Conservation (phyloP, 2,113 vertebrate genomes). For the Trochalopteron elliotii region DNA sequence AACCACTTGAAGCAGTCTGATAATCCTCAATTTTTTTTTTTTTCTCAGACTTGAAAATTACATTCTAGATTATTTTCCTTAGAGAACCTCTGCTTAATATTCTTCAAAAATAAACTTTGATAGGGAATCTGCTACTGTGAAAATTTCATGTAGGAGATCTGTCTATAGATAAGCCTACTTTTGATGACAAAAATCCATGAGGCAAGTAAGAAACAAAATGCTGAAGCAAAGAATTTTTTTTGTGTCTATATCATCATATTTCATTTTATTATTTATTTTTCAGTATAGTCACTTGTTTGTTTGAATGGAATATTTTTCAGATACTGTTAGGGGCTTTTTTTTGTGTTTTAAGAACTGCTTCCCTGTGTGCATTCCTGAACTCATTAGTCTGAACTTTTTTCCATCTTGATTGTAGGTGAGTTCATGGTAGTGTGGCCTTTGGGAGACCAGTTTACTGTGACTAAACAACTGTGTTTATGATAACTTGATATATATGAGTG, state of each 20-base stretch:
- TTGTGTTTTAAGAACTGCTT: background rate
- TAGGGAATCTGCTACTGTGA: background rate
- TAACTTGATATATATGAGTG: background rate
- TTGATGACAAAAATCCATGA: background rate
- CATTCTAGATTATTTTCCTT: background rate
- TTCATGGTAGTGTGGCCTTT: background rate
- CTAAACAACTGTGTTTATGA: background rate
- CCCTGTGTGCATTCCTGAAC: background rate
- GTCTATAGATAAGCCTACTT: background rate
- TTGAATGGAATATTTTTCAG: background rate
- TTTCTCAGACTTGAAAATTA: background rate
- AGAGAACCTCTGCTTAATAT: background rate
- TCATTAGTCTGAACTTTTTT: background rate
- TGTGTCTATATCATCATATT: background rate
- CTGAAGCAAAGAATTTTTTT: rapidly evolving
- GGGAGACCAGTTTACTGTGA: background rate
- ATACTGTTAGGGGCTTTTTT: no score
- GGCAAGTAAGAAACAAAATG: background rate
- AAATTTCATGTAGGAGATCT: background rate
- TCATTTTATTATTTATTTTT: background rate
- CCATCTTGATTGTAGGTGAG: background rate
- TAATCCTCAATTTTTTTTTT: background rate
- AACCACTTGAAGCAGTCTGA: background rate
- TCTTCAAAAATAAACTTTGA: background rate
- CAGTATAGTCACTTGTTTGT: background rate